phyloP scores from a whole-genome alignment of 2,797 vertebrate genomes.

The Acanthurus leucopareius region DNA sequence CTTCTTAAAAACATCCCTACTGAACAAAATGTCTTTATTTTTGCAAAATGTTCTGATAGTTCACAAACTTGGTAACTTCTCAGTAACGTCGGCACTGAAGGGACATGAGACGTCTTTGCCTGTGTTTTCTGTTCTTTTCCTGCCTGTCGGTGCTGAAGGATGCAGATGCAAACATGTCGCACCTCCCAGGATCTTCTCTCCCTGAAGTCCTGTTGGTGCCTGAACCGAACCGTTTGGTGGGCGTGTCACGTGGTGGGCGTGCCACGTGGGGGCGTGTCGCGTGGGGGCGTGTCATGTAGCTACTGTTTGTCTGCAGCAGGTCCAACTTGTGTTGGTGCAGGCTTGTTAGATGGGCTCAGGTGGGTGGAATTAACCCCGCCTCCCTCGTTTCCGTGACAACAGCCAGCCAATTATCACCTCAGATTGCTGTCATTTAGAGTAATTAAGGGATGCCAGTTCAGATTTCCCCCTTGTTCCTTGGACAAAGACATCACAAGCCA shows the following conservation, averaged over 20 bases:
- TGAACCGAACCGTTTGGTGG: too few relatives aligned
- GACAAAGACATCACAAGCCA: background rate
- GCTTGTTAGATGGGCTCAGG: background rate
- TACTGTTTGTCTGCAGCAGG: too few relatives aligned
- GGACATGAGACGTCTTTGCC: background rate
- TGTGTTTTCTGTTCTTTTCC: background rate
- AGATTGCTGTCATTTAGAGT: background rate
- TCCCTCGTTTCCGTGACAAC: constrained; percentile 53
- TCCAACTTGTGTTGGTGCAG: background rate
- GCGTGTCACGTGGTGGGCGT: too few relatives aligned
- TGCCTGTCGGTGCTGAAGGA: background rate
- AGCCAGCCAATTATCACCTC: constrained; percentile 53
- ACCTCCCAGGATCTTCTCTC: too few relatives aligned
- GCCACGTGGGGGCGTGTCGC: too few relatives aligned
- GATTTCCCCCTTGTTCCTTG: background rate
- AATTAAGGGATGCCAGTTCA: background rate
- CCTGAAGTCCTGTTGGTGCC: too few relatives aligned
- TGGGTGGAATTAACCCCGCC: background rate
- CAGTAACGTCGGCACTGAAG: background rate
- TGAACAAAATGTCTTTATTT: background rate
- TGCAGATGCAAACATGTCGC: too few relatives aligned
- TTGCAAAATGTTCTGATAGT: background rate
- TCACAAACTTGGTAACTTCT: background rate
- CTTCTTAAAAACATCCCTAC: background rate
- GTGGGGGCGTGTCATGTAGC: too few relatives aligned